phyloP scores from a whole-genome alignment of 2,797 vertebrate species.

The Astyanax mexicanus region DNA sequence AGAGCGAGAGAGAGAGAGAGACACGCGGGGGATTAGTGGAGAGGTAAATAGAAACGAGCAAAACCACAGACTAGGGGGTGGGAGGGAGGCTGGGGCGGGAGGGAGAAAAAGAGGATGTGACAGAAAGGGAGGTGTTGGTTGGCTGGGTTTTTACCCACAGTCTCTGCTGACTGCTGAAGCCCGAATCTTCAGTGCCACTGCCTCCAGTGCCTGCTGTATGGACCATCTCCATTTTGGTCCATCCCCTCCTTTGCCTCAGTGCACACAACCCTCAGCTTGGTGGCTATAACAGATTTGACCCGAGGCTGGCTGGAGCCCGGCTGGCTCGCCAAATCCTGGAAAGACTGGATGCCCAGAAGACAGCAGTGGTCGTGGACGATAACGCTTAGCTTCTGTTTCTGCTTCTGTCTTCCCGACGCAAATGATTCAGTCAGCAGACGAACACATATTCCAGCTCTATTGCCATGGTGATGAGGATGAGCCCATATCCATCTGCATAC shows the following conservation, averaged over 20 bases:
- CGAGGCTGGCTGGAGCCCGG: slow-evolving; percentile 20
- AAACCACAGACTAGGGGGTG: slow-evolving; percentile 60
- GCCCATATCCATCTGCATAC: slow-evolving; percentile 53
- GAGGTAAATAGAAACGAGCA: slow-evolving; percentile 72
- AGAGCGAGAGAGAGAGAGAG: slow-evolving; percentile 59
- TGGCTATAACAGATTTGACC: slow-evolving; percentile 34
- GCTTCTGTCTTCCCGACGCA: slow-evolving; percentile 26
- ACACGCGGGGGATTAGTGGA: slow-evolving; percentile 65
- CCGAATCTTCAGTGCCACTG: slow-evolving; percentile 39
- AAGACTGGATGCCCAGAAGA: slow-evolving; percentile 28
- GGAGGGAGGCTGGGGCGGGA: slow-evolving; percentile 38
- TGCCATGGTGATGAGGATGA: slow-evolving; percentile 61
- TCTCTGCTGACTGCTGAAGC: slow-evolving; percentile 31
- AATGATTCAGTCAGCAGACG: slow-evolving; percentile 22
- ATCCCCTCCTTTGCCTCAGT: slow-evolving; percentile 9
- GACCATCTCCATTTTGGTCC: slow-evolving; percentile 19
- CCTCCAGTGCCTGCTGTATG: slow-evolving; percentile 24
- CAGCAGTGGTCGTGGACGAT: slow-evolving; percentile 17
- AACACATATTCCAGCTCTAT: slow-evolving; percentile 56
- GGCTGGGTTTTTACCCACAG: slow-evolving; percentile 43
- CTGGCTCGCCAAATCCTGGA: slow-evolving; percentile 8
- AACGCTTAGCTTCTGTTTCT: slow-evolving; percentile 24
- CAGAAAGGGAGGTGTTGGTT: slow-evolving; percentile 52
- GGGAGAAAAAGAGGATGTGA: slow-evolving; percentile 23
- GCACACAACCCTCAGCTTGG: slow-evolving; percentile 1